A percentile compares a stretch with the other conserved stretches of the same genome.
Evolutionary conservation across 2,797 vertebrate genomes (phyloP).

Genomic region (Phalanger gymnotis): DNA sequence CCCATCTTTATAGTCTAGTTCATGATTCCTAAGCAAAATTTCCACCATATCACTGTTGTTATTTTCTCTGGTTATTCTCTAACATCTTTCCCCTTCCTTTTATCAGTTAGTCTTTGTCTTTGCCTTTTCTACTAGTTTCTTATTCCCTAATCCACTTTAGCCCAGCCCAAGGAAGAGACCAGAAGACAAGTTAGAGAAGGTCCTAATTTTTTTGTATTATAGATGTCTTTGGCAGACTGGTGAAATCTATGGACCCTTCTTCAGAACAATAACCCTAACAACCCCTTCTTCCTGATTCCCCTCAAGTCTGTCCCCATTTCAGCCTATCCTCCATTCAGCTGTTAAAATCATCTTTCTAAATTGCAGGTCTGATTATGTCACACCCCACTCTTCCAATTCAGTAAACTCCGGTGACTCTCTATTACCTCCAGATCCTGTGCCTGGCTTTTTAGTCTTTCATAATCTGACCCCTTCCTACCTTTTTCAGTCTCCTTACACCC

Average conservation of each 20-base stretch:
- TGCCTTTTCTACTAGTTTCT: conserved; percentile 11
- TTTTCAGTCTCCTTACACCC: not conserved
- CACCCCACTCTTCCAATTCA: not conserved
- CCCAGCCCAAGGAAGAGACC: conserved; percentile 9
- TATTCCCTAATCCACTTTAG: not conserved
- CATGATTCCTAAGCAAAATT: conserved; percentile 56
- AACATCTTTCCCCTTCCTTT: conserved; percentile 33
- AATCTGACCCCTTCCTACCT: not conserved
- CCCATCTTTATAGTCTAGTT: conserved; percentile 21
- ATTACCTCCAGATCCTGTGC: not conserved
- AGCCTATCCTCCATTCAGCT: not conserved
- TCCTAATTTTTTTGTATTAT: not conserved
- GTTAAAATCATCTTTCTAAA: not conserved
- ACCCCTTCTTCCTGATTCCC: not conserved
- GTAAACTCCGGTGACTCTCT: not conserved
- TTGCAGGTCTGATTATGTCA: not conserved
- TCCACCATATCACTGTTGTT: not conserved
- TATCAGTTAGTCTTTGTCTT: conserved; percentile 50
- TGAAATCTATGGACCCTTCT: not conserved
- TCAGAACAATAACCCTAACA: not conserved
- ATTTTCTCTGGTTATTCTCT: conserved; percentile 12
- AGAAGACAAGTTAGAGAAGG: not conserved
- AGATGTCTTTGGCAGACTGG: not conserved
- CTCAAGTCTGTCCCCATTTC: not conserved
- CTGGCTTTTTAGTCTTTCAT: not conserved